Evolutionary conservation across 2,113 vertebrate species (phyloP), one percentile per base, ranked within the genome.

Genomic region (Eupsittula cactorum): DNA sequence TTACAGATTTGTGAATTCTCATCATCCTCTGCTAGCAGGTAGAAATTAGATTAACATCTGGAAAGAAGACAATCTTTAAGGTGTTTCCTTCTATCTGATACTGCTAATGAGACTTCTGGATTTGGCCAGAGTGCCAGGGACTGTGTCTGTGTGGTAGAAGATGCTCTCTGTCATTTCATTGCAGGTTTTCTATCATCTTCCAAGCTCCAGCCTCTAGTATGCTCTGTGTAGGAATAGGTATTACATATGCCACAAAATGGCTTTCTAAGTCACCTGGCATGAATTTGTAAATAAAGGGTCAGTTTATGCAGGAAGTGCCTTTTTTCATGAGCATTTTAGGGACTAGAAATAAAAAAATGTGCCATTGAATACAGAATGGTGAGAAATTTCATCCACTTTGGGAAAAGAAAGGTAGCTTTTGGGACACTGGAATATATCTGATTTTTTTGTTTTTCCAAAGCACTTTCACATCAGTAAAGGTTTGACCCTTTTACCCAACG

Each of bases 11-110:
- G 25, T 90, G 82, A 80, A 50, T 90, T 90, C 67, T 94, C 59
- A 86, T 90, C 47, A 73, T 82, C 63, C 20, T 13, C 87, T 65
- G 47, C 20, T 80, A 74, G 49, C 37, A 85, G 25, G 62, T 87
- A 28, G 44, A 95, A 90, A 96, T 60, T 57, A 77, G 84, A 76
- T 65, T 87, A 95, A 80, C 28, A 87, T 80, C 78, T 81, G 63
- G 25, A 74, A 85, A 35, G 16, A 67, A 67, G 53, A 70, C 53
- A 88, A 39, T 86, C n/a, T 80, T 39, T 46, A 88, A 80, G 79
- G 55, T 78, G 82, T 92, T 90, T 93, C 25, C 23, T 67, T 90
- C 63, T 80, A 10, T 74, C 19, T 94, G 49, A 33, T 88, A 8
- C 41, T 80, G 46, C 24, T 90, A 77, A 82, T 59, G 69, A 82